Evolutionary conservation across 2,113 vertebrate species (phyloP), one percentile per base, ranked within the genome.

Genomic region (Epinephelus moara): DNA sequence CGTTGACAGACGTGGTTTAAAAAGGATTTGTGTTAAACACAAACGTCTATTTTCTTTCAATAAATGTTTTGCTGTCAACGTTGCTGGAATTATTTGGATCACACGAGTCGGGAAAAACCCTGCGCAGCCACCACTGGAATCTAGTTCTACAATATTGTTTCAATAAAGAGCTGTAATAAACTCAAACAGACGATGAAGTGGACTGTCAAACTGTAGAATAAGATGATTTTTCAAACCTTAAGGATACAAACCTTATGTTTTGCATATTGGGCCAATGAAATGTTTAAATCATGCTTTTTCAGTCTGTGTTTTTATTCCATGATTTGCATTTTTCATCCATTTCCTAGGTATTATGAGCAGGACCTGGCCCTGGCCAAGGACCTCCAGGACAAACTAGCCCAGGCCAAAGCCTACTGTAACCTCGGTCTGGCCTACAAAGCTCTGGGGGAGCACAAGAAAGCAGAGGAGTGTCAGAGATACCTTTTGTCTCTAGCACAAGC

Each of bases 381-480:
- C 92, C 96, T 99, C 42, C 97, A 98, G 0, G 97, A 99, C 93
- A 98, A 98, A 78, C 80, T 99, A 78, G 97, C 97, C 89, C 98
- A 99, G 88, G 98, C 98, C 2, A 99, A 98, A 92, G 98, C 98
- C 53, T 99, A 98, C 81, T 99, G 98, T 89, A 99, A 99, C 95
- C 92, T 99, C 55, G 98, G 98, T 83, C 90, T 99, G 67, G 98
- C 98, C 6, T 96, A 98, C 95, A 99, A 99, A 93, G 98, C 98
- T 2, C 90, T 99, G 85, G 95, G 96, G 89, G 96, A 97, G 88
- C 96, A 96, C 86, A 89, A 17, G 92, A 97, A 97, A 91, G 98
- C 98, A 0, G 97, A 99, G 90, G 98, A 99, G 86, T 99, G 98
- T 94, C 98, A 99, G 52, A 96, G 96, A 89, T 98, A 97, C 87